Conservation (phyloP, 2,888 invertebrate genomes). For the Eilema depressum region DNA sequence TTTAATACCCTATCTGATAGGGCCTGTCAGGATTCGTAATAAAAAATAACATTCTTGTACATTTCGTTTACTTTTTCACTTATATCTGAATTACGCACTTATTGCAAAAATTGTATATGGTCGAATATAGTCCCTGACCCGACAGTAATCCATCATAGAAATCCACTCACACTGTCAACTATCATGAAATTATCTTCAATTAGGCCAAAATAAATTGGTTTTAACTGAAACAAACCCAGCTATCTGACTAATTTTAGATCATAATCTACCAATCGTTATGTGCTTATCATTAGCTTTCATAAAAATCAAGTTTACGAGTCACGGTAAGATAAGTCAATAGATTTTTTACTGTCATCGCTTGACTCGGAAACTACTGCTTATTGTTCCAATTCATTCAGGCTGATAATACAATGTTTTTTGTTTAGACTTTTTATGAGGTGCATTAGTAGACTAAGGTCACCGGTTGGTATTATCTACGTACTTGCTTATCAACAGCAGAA, state of each 20-base stretch:
- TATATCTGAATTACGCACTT: too few relatives aligned
- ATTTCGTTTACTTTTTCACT: too few relatives aligned
- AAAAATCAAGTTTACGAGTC: constrained; percentile 19
- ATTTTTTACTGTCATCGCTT: constrained; percentile 3
- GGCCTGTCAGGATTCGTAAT: too few relatives aligned
- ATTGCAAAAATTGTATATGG: too few relatives aligned
- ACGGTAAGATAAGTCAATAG: constrained; percentile 8
- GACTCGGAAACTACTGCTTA: background rate
- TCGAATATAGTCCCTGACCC: background rate
- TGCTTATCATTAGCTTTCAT: constrained; percentile 26
- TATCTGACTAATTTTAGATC: constrained; percentile 5
- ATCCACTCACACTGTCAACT: background rate
- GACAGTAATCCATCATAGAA: background rate
- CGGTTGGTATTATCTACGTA: background rate
- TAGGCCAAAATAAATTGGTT: background rate
- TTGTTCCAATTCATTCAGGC: constrained; percentile 7
- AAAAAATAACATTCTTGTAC: too few relatives aligned
- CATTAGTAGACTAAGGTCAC: constrained; percentile 5
- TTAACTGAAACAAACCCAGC: background rate
- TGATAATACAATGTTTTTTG: constrained; percentile 6
- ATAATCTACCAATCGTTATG: background rate
- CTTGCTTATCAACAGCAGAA: constrained; percentile 5
- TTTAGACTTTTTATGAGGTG: background rate
- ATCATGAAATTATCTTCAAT: constrained; percentile 2
- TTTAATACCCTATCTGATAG: too few relatives aligned